A percentile compares a stretch with the other conserved stretches of the same genome.
Conservation (phyloP, 2,113 vertebrate genomes). For the Bufo gargarizans region DNA sequence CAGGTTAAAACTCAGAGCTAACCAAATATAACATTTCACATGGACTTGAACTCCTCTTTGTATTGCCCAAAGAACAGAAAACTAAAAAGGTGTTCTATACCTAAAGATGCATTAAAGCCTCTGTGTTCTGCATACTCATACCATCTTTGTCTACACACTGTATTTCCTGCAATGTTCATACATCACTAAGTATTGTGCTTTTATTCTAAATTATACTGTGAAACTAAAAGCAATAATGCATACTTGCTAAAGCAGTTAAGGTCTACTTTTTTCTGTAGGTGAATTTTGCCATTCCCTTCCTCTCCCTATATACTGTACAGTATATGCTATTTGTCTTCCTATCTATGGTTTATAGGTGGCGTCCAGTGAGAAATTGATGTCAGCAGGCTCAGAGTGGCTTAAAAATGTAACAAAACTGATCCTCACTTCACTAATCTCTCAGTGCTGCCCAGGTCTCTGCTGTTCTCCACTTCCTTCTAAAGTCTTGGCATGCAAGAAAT, state of each 20-base stretch:
- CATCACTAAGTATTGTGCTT: background rate
- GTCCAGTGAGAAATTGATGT: no score
- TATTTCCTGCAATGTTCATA: background rate
- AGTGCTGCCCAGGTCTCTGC: no score
- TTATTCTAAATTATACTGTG: background rate
- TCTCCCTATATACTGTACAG: background rate
- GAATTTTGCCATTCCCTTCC: background rate
- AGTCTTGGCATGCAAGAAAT: no score
- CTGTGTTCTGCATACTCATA: background rate
- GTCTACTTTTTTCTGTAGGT: background rate
- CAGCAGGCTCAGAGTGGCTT: no score
- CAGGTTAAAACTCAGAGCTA: conserved; percentile 77
- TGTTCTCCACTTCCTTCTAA: no score
- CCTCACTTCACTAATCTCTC: no score
- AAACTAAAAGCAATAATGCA: conserved; percentile 14
- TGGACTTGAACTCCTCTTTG: background rate
- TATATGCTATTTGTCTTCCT: background rate
- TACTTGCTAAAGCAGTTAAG: background rate
- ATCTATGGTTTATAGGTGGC: background rate
- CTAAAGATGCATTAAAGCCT: background rate
- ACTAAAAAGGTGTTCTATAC: background rate
- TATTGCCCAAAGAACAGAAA: background rate
- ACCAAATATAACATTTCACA: conserved; percentile 47
- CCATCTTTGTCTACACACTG: background rate
- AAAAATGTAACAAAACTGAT: no score